Evolutionary conservation across 2,888 invertebrate genomes (phyloP).

Genomic region (Lumbricus terrestris): DNA sequence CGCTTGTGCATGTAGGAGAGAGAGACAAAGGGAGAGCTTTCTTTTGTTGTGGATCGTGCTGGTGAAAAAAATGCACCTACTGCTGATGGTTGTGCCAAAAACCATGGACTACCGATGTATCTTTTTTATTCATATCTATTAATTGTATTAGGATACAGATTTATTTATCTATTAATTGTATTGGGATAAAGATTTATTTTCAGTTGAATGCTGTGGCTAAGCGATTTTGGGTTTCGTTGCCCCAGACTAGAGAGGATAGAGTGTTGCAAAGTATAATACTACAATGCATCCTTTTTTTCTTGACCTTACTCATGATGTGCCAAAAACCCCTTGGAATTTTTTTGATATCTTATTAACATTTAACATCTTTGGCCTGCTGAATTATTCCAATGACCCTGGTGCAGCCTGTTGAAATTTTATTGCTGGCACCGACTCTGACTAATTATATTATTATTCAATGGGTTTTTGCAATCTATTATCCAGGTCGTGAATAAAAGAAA

Average conservation of each 20-base stretch:
- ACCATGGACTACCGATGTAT: background rate
- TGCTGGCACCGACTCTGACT: no score
- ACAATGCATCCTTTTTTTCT: no score
- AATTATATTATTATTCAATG: background rate
- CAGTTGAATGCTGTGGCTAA: background rate
- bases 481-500: background rate
- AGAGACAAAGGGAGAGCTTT: background rate
- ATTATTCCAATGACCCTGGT: no score
- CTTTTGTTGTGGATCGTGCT: constrained; percentile 3
- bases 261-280: no score
- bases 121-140: background rate
- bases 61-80: background rate
- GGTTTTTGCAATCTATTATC: background rate
- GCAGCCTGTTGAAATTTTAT: no score
- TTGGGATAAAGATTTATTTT: background rate
- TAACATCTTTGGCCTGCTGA: no score
- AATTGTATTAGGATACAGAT: background rate
- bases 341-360: no score
- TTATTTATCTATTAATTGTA: background rate
- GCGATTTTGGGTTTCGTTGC: background rate
- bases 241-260: no score
- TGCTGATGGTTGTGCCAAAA: background rate
- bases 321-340: no score
- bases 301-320: no score
- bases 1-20: background rate